Evolutionary conservation across 2,113 vertebrate species (phyloP).

Genomic region (Amblyornis subalaris): DNA sequence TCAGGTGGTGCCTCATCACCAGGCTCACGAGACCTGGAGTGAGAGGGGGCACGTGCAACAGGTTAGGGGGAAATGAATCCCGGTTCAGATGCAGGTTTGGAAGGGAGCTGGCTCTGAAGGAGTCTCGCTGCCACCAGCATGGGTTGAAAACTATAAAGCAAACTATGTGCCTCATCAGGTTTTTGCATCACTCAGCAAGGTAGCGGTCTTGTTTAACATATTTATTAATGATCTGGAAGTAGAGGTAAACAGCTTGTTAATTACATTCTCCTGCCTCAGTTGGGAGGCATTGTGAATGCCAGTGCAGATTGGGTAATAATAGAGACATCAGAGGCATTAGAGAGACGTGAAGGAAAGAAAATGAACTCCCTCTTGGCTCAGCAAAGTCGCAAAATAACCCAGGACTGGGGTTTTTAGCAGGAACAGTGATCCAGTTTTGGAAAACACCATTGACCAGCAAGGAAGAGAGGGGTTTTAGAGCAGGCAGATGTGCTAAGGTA

Average conservation of each 20-base stretch:
- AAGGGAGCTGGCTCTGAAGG: not conserved
- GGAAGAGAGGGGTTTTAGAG: not conserved
- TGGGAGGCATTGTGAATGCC: constrained; percentile 20
- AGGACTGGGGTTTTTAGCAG: not conserved
- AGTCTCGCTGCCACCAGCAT: not conserved
- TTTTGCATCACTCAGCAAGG: constrained; percentile 26
- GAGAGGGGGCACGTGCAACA: not conserved
- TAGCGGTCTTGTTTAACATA: constrained; percentile 2
- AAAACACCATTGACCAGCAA: not conserved
- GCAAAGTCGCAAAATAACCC: not conserved
- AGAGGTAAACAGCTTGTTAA: constrained; percentile 63
- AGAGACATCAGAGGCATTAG: constrained; percentile 29
- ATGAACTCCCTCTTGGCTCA: not conserved
- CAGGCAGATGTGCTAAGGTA: not conserved
- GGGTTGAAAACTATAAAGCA: not conserved
- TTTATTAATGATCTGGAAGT: constrained; percentile 54
- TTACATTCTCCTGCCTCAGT: constrained; percentile 41
- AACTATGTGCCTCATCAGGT: not conserved
- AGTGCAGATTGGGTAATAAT: constrained; percentile 35
- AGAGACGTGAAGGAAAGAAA: constrained; percentile 24
- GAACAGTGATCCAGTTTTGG: not conserved
- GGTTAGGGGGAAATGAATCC: not conserved
- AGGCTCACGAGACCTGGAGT: not conserved
- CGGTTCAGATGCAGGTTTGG: not conserved
- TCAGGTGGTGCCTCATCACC: not conserved